Base-by-base conservation (phyloP, 2,888 invertebrate species). In the Phyllotreta striolata region DNA sequence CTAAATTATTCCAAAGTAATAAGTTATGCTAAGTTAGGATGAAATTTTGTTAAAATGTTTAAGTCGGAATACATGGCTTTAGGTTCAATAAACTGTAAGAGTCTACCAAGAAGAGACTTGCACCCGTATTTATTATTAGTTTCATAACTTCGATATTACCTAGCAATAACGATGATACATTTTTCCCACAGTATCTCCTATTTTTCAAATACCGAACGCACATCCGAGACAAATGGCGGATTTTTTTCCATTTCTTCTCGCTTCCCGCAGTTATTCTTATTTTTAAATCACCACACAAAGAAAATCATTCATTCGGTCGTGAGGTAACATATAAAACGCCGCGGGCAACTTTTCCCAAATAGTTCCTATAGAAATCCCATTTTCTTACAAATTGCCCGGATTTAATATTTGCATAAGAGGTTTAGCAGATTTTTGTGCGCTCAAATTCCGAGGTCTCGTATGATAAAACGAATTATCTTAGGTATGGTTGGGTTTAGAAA, bases 351-450 rank as follows among this genome's bases (percentile, higher is more conserved):
- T 49, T 35, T 49, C 49, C n/a, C 34, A 49, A 49, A 49, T 35
- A 49, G 49, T 49, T 49, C n/a, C 49, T 49, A 49, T 49, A 35
- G 49, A 49, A 49, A 49, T 49, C 49, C 37, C 35, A 35, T 49
- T 49, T 49, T 49, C 49, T 34, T 49, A 49, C 49, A 35, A 49
- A 49, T 49, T 49, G 49, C 37, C 10, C 5, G 35, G 49, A 49
- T 49, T 49, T 49, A 35, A 49, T 49, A 49, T 49, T 49, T 49
- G 49, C 49, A 49, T 49, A 49, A 49, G 49, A 49, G 49, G 49
- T 49, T 49, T 49, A 49, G 49, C 10, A 35, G 49, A 49, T 34
- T 35, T 35, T 49, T 49, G 10, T 49, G 37, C 35, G 8, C 10
- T 35, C 47, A 14, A 8, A 47, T 47, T 14, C n/a, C 34, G 6